A percentile compares a stretch with the other conserved stretches of the same genome.
phyloP scores from a whole-genome alignment of 2,113 vertebrate genomes.

The Aramus guarauna region DNA sequence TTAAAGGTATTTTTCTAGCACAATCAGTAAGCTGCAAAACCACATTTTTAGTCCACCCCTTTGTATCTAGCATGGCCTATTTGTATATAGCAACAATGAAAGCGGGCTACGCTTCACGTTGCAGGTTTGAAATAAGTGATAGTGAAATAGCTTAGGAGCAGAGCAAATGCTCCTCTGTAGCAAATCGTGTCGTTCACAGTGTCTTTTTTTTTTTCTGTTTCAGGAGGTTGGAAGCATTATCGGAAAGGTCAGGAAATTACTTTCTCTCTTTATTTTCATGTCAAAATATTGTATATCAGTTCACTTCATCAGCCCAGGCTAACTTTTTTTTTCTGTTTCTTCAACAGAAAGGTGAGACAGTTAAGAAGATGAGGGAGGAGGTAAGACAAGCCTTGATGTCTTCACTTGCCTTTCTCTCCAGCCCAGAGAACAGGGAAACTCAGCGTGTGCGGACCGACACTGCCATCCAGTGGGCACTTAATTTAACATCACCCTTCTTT shows the following conservation, averaged over 20 bases:
- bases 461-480: constrained; percentile 51
- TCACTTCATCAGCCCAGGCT: background rate
- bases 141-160: background rate
- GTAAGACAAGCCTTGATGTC: constrained; percentile 75
- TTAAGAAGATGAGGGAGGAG: constrained; percentile 96
- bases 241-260: constrained; percentile 82
- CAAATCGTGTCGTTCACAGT: background rate
- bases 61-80: background rate
- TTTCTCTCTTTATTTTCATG: constrained; percentile 12
- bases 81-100: background rate
- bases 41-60: background rate
- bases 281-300: background rate
- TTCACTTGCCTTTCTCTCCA: background rate
- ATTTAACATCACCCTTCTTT: background rate
- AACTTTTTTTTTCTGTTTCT: constrained; percentile 45
- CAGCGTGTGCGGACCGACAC: background rate
- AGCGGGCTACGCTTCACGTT: background rate
- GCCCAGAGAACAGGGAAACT: background rate
- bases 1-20: background rate
- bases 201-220: constrained; percentile 50
- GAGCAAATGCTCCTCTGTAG: background rate
- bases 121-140: background rate
- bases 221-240: constrained; percentile 95
- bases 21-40: background rate
- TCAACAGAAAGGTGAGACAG: constrained; percentile 91